Conservation (phyloP, 2,113 vertebrate genomes). For the Misgurnus anguillicaudatus region DNA sequence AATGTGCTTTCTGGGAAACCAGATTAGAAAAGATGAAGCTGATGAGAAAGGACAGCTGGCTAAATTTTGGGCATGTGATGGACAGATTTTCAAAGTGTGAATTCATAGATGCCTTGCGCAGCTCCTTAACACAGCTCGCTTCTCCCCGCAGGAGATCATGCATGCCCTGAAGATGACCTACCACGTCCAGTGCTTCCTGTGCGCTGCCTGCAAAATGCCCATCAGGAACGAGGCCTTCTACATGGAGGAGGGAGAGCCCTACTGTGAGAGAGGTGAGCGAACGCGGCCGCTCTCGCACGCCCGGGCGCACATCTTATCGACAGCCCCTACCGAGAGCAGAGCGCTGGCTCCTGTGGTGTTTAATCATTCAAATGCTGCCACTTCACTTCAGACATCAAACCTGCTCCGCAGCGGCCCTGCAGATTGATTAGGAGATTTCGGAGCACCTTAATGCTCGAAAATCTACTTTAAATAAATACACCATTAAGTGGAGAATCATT, state of each 20-base stretch:
- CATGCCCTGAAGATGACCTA: conserved; percentile 98
- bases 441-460: conserved; percentile 17
- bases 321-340: conserved; percentile 11
- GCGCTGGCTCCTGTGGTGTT: conserved; percentile 22
- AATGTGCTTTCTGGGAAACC: not conserved
- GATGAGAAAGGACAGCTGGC: not conserved
- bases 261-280: conserved; percentile 90
- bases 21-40: not conserved
- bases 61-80: not conserved
- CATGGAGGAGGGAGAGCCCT: conserved; percentile 97
- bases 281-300: not conserved
- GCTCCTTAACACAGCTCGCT: not conserved
- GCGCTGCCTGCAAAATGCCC: conserved; percentile 89
- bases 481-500: not conserved
- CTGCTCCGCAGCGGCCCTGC: conserved; percentile 13
- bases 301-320: conserved; percentile 47
- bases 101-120: conserved; percentile 1
- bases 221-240: conserved; percentile 97
- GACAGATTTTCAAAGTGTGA: conserved; percentile 19
- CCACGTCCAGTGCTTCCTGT: conserved; percentile 94
- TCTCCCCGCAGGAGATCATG: conserved; percentile 89
- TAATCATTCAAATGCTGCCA: conserved; percentile 48
- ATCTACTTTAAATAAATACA: conserved; percentile 6
- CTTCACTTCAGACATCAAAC: conserved; percentile 38
- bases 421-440: conserved; percentile 27